Percentiles rank a stretch among this genome's conserved stretches.
Conservation (phyloP, 2,888 invertebrate genomes). For the Frankliniella intonsa region DNA sequence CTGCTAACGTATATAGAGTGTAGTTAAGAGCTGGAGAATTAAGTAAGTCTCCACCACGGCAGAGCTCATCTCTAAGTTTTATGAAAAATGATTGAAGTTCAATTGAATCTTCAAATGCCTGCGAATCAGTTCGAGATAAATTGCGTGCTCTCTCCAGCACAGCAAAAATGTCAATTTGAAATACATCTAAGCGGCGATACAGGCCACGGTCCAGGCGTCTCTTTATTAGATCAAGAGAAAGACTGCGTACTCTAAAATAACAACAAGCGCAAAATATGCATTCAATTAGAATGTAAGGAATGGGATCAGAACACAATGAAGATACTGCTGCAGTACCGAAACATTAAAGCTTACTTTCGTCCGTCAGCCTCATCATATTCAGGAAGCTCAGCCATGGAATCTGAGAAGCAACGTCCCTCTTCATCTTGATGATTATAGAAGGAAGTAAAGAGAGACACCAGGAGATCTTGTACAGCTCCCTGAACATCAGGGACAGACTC, state of each 20-base stretch:
- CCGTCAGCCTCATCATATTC: constrained; percentile 76
- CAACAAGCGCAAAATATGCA: constrained; percentile 30
- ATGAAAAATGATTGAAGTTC: constrained; percentile 91
- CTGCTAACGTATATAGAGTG: constrained; percentile 67
- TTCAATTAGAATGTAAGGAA: constrained; percentile 27
- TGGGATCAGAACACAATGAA: not conserved
- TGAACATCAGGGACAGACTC: constrained; percentile 86
- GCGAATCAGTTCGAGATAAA: constrained; percentile 86
- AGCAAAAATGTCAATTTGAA: constrained; percentile 94
- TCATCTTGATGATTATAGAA: constrained; percentile 96
- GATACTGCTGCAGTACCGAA: not conserved
- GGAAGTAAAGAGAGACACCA: constrained; percentile 85
- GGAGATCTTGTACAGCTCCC: constrained; percentile 83
- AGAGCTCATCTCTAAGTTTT: constrained; percentile 60
- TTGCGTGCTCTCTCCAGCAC: constrained; percentile 84
- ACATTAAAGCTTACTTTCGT: constrained; percentile 52
- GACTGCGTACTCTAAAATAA: constrained; percentile 63
- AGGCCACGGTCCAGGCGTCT: constrained; percentile 84
- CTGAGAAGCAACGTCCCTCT: constrained; percentile 93
- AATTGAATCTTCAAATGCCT: constrained; percentile 91
- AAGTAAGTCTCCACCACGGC: constrained; percentile 71
- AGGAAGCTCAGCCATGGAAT: constrained; percentile 89
- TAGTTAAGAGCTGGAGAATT: constrained; percentile 83
- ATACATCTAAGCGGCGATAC: constrained; percentile 88
- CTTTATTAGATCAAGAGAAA: constrained; percentile 90